Evolutionary conservation across 2,888 invertebrate genomes (phyloP), one percentile per base, ranked within the genome.

Genomic region (Brachyptera risi): DNA sequence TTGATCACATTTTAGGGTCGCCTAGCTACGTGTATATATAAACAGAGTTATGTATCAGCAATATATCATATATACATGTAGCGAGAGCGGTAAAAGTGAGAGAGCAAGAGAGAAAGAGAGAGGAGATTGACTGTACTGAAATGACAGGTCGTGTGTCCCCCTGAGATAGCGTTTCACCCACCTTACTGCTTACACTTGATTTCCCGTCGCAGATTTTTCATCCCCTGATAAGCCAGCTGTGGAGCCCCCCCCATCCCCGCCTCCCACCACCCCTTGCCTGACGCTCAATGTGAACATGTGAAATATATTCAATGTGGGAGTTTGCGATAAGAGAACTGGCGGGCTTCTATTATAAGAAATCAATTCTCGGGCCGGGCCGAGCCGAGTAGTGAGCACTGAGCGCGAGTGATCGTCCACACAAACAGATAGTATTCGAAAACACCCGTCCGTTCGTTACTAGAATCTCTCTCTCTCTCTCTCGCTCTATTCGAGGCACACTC

Each of bases 251-350:
- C n/a, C n/a, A n/a, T n/a, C 19, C 60, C 21, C 38, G 21, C 51
- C 66, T 56, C 59, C 56, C 60, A 50, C 59, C 49, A 19, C 40
- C 56, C 67, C 68, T 67, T 65, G 68, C 69, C 68, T 68, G 68
- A 67, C 66, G 67, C 68, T 72, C 73, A 73, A 62, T 76, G 74
- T 75, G 76, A 74, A 76, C 76, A 80, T 80, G 81, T 83, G 83
- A 83, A 83, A 83, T 83, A 82, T 83, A 83, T 83, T 83, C 83
- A 83, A 83, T 83, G 83, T 83, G 83, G 79, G 79, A 76, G 75
- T 76, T 70, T 67, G 75, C 76, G 85, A 85, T 85, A 85, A 83
- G 81, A 69, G 68, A 63, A 59, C 59, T 69, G 68, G 69, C 67
- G 58, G 65, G 67, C 68, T 68, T 69, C 68, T 69, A 70, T 69